These are phyloP conservation scores for Myotis myotis DNA, from an alignment of 2,797 vertebrate genomes.

Conservation along the genomic window DNA sequence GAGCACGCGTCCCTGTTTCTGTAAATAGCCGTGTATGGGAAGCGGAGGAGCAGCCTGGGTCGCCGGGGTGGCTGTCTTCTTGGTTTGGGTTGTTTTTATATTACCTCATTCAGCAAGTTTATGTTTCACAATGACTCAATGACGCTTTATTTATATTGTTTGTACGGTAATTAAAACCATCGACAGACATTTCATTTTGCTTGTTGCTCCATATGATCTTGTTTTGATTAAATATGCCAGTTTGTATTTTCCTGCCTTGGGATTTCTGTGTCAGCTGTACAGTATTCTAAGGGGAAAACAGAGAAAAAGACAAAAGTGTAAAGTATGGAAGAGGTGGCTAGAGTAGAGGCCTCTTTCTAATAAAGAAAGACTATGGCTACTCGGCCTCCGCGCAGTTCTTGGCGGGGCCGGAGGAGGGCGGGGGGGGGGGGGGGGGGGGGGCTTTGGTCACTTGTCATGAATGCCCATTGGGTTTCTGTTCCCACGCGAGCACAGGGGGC, in stretches of 20 bases:
- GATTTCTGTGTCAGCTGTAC: conserved; percentile 91
- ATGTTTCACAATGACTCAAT: conserved; percentile 81
- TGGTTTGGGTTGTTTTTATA: conserved; percentile 79
- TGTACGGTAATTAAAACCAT: conserved; percentile 86
- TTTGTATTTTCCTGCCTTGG: conserved; percentile 85
- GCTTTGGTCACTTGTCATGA: not conserved
- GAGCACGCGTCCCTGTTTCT: conserved; percentile 42
- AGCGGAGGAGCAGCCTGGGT: conserved; percentile 62
- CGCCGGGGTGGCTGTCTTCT: not conserved
- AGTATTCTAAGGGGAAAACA: conserved; percentile 87
- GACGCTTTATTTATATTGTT: conserved; percentile 93
- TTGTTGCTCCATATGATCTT: conserved; percentile 84
- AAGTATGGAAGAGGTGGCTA: conserved; percentile 88
- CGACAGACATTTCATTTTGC: conserved; percentile 84
- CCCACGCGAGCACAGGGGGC: not conserved
- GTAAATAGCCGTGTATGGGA: conserved; percentile 81
- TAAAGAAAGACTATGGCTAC: conserved; percentile 89
- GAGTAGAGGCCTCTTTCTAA: conserved; percentile 95
- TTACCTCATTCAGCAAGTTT: conserved; percentile 90
- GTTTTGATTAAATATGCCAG: conserved; percentile 85
- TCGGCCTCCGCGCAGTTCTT: not conserved
- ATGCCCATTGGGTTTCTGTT: not conserved
- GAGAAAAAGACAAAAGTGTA: conserved; percentile 81
- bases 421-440: fast-evolving
- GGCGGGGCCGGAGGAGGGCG: fast-evolving